phyloP scores from a whole-genome alignment of 2,888 invertebrate species.

The Callyntrura sp. region DNA sequence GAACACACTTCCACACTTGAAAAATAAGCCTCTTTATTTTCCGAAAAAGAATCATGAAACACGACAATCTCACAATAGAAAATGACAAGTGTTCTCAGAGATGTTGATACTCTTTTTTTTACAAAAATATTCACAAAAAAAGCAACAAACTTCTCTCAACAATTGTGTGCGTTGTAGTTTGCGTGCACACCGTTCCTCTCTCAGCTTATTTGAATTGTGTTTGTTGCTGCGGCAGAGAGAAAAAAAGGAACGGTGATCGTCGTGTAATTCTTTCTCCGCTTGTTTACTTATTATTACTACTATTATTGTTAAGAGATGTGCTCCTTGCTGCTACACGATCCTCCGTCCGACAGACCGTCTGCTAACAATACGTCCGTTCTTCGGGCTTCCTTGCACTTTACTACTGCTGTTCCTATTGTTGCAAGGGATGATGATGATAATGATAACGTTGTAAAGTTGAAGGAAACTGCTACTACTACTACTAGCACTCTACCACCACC shows the following conservation, averaged over 20 bases:
- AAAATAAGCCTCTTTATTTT: slow-evolving; percentile 41
- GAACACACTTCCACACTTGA: not conserved
- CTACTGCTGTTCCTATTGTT: slow-evolving; percentile 66
- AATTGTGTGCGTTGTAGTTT: slow-evolving; percentile 27
- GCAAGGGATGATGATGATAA: slow-evolving; percentile 32
- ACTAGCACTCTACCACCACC: not conserved
- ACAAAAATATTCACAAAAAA: not conserved
- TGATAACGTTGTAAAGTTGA: slow-evolving; percentile 33
- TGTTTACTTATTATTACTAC: not conserved
- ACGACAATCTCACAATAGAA: not conserved
- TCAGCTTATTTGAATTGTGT: too few relatives aligned
- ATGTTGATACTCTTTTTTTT: slow-evolving; percentile 38
- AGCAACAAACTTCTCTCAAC: slow-evolving; percentile 49
- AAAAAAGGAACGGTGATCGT: slow-evolving; percentile 41
- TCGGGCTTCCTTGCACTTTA: slow-evolving; percentile 70
- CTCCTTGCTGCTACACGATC: not conserved
- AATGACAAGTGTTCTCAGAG: too few relatives aligned
- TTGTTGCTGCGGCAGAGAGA: slow-evolving; percentile 13
- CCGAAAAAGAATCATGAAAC: not conserved
- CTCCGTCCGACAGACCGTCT: slow-evolving; percentile 41
- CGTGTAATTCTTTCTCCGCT: not conserved
- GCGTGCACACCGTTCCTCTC: too few relatives aligned
- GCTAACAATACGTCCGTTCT: slow-evolving; percentile 66
- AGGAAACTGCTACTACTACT: slow-evolving; percentile 40
- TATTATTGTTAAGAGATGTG: too few relatives aligned